Evolutionary conservation across 2,888 invertebrate species (phyloP).

Genomic region (Macaria liturata): DNA sequence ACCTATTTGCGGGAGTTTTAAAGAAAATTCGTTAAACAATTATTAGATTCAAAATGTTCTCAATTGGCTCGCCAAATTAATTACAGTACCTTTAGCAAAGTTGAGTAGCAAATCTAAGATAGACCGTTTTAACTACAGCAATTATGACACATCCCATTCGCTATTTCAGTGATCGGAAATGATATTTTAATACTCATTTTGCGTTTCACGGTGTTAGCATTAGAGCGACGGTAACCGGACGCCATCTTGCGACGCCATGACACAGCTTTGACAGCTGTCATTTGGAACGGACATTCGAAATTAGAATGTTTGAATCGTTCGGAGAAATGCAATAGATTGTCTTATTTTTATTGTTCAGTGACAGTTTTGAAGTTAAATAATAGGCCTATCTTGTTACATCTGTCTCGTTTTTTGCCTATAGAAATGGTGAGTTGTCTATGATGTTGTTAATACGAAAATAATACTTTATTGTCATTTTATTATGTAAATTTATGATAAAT

Average conservation of each 20-base stretch:
- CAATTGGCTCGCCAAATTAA: too few relatives aligned
- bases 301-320: conserved; percentile 70
- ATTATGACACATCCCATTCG: conserved; percentile 39
- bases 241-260: conserved; percentile 73
- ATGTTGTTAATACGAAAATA: too few relatives aligned
- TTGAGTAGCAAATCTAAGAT: too few relatives aligned
- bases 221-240: conserved; percentile 78
- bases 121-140: too few relatives aligned
- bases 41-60: too few relatives aligned
- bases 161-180: conserved; percentile 73
- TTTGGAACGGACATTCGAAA: conserved; percentile 71
- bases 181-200: conserved; percentile 67
- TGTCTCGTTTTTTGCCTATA: conserved; percentile 2
- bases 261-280: conserved; percentile 81
- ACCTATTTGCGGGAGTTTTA: too few relatives aligned
- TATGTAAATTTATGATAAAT: too few relatives aligned
- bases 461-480: too few relatives aligned
- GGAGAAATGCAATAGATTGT: conserved; percentile 36
- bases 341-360: conserved; percentile 28
- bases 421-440: too few relatives aligned
- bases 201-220: conserved; percentile 63
- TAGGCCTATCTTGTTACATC: conserved; percentile 17
- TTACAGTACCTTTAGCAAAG: too few relatives aligned
- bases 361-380: conserved; percentile 5
- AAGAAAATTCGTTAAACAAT: too few relatives aligned